Percentiles rank a stretch among this genome's conserved stretches.
Conservation (phyloP, 2,113 vertebrate species). For the Triplophysa tibetana region DNA sequence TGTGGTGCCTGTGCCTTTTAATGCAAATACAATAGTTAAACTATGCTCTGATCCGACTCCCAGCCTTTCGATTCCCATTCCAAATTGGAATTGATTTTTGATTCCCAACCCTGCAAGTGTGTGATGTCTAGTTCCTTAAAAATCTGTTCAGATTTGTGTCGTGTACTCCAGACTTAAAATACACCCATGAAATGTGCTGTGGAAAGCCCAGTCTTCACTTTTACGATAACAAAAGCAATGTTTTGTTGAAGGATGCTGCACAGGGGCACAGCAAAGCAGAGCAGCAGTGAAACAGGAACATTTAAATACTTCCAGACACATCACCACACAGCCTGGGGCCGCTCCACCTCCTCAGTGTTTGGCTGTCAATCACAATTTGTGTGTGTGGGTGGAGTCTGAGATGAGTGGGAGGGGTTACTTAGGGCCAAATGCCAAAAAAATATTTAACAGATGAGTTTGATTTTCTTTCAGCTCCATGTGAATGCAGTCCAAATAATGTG, state of each 20-base stretch:
- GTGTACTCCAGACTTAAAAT: neutral
- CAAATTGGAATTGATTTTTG: too few relatives aligned
- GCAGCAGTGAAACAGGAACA: conserved; percentile 12
- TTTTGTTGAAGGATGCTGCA: neutral
- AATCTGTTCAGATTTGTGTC: too few relatives aligned
- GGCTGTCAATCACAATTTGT: conserved; percentile 55
- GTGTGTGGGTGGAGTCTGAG: conserved; percentile 8
- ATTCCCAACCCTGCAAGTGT: too few relatives aligned
- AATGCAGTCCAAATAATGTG: conserved; percentile 57
- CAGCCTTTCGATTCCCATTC: too few relatives aligned
- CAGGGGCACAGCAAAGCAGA: neutral
- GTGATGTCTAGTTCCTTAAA: too few relatives aligned
- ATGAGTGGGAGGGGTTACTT: neutral
- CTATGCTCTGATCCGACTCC: too few relatives aligned
- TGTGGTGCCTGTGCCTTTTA: too few relatives aligned
- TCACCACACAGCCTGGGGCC: conserved; percentile 49
- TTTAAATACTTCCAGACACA: conserved; percentile 62
- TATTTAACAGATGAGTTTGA: conserved; percentile 60
- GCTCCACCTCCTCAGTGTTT: conserved; percentile 40
- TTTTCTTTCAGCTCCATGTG: conserved; percentile 56
- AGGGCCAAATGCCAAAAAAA: conserved; percentile 13
- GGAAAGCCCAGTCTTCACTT: neutral
- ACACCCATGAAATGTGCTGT: neutral
- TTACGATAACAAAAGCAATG: neutral
- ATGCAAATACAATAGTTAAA: too few relatives aligned